Evolutionary conservation across 2,797 vertebrate genomes (phyloP).

Genomic region (Lepidocolaptes lacrymiger): DNA sequence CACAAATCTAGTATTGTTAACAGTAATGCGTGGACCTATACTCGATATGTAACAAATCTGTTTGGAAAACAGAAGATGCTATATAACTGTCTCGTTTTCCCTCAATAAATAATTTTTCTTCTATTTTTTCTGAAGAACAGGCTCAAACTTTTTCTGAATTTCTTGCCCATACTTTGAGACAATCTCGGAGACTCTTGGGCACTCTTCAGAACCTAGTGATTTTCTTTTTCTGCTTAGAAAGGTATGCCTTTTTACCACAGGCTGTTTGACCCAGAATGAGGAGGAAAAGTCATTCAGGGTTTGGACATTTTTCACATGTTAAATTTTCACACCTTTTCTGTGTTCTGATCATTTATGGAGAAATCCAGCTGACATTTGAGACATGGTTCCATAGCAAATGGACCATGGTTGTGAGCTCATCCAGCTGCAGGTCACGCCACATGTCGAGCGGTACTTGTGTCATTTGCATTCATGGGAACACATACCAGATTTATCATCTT

Average conservation of each 20-base stretch:
- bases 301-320: background rate
- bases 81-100: background rate
- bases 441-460: background rate
- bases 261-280: background rate
- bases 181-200: background rate
- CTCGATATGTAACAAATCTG: background rate
- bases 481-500: background rate
- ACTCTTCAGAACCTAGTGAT: background rate
- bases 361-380: background rate
- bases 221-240: background rate
- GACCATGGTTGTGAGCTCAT: background rate
- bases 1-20: background rate
- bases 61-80: background rate
- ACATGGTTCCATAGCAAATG: background rate
- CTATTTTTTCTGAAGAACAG: background rate
- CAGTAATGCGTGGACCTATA: background rate
- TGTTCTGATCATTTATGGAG: background rate
- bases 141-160: background rate
- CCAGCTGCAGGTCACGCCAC: background rate
- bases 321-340: background rate
- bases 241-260: background rate
- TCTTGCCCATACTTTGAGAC: background rate
- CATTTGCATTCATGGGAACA: background rate
- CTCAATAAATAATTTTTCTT: background rate
- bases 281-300: background rate